Conservation (phyloP, 2,113 vertebrate species). For the Onychostoma macrolepis region DNA sequence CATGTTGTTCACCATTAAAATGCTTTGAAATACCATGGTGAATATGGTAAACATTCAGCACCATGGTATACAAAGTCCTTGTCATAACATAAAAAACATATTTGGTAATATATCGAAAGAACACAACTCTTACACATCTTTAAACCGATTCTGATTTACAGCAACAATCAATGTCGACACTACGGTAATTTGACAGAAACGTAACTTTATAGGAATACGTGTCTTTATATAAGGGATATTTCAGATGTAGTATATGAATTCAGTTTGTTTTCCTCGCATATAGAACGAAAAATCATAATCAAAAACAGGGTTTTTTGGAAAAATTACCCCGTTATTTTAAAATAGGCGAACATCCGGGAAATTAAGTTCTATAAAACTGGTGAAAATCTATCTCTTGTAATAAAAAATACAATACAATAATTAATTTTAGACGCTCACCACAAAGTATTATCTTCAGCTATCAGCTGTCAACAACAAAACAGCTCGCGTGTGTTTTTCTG, state of each 20-base stretch:
- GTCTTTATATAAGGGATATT: neutral
- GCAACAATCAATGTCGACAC: too few relatives aligned
- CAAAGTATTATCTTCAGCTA: too few relatives aligned
- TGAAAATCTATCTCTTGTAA: neutral
- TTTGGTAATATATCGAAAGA: neutral
- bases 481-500: neutral
- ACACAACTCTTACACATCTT: too few relatives aligned
- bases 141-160: too few relatives aligned
- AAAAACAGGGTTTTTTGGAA: neutral
- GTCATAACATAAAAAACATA: too few relatives aligned
- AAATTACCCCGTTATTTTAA: too few relatives aligned
- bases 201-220: neutral
- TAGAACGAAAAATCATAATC: neutral
- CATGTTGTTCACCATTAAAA: too few relatives aligned
- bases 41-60: too few relatives aligned
- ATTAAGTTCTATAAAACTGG: neutral
- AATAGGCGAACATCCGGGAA: neutral
- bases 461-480: conserved; percentile 1
- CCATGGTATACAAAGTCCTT: too few relatives aligned
- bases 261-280: neutral
- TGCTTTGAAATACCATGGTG: too few relatives aligned
- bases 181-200: too few relatives aligned
- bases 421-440: neutral
- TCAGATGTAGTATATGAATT: neutral
- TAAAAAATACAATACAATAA: neutral